These are phyloP conservation scores for Heliornis fulica DNA, from an alignment of 2,113 vertebrate species.

Conservation along the genomic window DNA sequence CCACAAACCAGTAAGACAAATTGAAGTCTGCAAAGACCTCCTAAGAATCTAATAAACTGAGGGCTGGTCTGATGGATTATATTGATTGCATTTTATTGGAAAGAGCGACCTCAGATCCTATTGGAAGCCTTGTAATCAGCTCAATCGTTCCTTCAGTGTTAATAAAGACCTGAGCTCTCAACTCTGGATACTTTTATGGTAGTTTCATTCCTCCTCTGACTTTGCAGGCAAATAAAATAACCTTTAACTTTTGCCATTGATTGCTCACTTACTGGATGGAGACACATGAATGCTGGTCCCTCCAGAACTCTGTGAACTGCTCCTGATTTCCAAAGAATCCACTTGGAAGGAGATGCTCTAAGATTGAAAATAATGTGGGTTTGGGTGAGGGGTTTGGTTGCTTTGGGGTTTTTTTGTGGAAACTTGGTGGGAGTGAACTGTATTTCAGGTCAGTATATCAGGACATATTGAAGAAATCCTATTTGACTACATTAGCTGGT, in stretches of 20 bases:
- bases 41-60: slow-evolving; percentile 44
- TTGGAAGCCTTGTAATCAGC: neutral
- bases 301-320: neutral
- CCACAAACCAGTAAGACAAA: slow-evolving; percentile 28
- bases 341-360: neutral
- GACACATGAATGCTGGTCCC: neutral
- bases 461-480: neutral
- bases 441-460: neutral
- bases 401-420: neutral
- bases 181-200: slow-evolving; percentile 67
- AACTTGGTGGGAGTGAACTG: neutral
- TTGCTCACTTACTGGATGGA: slow-evolving; percentile 34
- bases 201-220: slow-evolving; percentile 71
- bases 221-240: slow-evolving; percentile 63
- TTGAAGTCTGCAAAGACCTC: slow-evolving; percentile 16
- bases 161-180: slow-evolving; percentile 65
- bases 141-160: slow-evolving; percentile 7
- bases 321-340: neutral
- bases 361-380: neutral
- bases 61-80: neutral
- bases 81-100: slow-evolving; percentile 54
- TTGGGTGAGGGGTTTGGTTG: neutral
- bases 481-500: neutral
- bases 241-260: slow-evolving; percentile 77
- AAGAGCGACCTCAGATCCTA: neutral